A percentile compares a stretch with the other conserved stretches of the same genome.
Evolutionary conservation across 2,888 invertebrate species (phyloP).

Genomic region (Podotricha telesiphe): DNA sequence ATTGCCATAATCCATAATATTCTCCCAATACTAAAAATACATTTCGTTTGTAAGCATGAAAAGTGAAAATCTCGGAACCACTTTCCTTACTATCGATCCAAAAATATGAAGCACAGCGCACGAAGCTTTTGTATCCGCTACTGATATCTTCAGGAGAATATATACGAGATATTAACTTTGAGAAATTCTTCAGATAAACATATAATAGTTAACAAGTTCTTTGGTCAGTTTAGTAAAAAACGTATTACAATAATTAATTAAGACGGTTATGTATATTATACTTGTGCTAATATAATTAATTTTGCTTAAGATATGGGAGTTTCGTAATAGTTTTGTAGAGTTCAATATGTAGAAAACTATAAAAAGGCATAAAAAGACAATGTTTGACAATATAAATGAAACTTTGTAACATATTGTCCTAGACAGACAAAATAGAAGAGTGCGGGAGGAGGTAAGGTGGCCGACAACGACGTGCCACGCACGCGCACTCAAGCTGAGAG

Average conservation of each 20-base stretch:
- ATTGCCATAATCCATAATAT: too few relatives aligned
- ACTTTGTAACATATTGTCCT: constrained; percentile 49
- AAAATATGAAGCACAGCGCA: constrained; percentile 31
- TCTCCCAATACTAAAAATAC: neutral
- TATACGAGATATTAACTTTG: neutral
- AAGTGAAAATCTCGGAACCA: constrained; percentile 33
- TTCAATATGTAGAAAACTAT: constrained; percentile 21
- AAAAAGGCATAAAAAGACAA: constrained; percentile 17
- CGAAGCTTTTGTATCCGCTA: constrained; percentile 14
- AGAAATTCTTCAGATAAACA: neutral
- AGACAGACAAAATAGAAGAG: constrained; percentile 64
- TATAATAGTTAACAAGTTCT: neutral
- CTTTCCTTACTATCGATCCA: constrained; percentile 43
- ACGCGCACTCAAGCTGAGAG: constrained; percentile 75
- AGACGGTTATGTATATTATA: neutral
- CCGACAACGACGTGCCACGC: constrained; percentile 64
- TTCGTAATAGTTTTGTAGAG: constrained; percentile 17
- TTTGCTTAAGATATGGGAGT: neutral
- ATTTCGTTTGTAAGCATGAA: constrained; percentile 17
- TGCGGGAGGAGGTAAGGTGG: constrained; percentile 62
- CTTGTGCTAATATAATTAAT: neutral
- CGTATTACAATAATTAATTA: neutral
- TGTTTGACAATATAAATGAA: constrained; percentile 33
- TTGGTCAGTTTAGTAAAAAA: neutral
- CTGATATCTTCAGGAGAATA: neutral